Conservation (phyloP, 2,797 vertebrate genomes). For the Notolabrus celidotus region DNA sequence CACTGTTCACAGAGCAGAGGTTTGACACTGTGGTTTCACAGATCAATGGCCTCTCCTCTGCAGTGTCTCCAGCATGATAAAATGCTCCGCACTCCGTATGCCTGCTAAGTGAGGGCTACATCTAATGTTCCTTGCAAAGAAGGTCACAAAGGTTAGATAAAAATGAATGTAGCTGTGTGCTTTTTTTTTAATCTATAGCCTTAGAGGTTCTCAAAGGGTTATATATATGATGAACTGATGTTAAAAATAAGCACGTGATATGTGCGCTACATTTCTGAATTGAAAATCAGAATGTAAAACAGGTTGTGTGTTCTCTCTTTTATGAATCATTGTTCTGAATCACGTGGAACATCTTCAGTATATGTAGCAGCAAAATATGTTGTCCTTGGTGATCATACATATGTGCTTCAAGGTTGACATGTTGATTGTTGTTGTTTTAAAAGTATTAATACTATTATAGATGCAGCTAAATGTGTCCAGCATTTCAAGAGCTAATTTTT, state of each 20-base stretch:
- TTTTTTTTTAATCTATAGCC: slow-evolving; percentile 25
- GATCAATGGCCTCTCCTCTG: slow-evolving; percentile 67
- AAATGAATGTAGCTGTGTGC: slow-evolving; percentile 4
- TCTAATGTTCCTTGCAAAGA: slow-evolving; percentile 44
- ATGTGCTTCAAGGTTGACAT: no score
- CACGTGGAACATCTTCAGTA: no score
- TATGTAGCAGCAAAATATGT: no score
- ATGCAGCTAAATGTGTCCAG: no score
- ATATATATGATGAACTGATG: slow-evolving; percentile 18
- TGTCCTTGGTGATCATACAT: no score
- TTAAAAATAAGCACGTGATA: not conserved
- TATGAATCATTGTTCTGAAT: no score
- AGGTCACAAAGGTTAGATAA: slow-evolving; percentile 47
- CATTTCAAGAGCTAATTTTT: no score
- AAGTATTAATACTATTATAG: no score
- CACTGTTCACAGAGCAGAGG: slow-evolving; percentile 41
- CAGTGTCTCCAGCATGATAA: slow-evolving; percentile 65
- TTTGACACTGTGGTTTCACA: slow-evolving; percentile 65
- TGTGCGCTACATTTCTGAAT: no score
- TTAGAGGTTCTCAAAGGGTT: not conserved
- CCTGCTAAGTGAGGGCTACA: slow-evolving; percentile 28
- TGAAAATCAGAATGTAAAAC: no score
- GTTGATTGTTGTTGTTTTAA: no score
- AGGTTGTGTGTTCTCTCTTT: not conserved
- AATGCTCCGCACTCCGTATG: slow-evolving; percentile 54